phyloP scores from a whole-genome alignment of 2,888 invertebrate genomes.

The Sarcophaga subvicina region DNA sequence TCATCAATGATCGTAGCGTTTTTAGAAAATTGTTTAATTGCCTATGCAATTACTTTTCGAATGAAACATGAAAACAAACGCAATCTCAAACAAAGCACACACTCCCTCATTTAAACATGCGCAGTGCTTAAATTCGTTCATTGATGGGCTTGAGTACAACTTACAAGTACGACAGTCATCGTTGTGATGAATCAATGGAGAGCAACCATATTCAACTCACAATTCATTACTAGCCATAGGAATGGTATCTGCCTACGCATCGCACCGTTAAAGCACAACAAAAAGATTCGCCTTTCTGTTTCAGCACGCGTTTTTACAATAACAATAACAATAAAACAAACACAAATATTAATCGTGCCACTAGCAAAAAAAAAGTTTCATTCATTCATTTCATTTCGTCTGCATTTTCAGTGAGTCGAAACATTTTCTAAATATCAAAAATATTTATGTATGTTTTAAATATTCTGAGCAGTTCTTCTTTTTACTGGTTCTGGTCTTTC shows the following conservation, averaged over 20 bases:
- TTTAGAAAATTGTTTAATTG: constrained; percentile 70
- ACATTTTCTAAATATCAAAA: constrained; percentile 23
- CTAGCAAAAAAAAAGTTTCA: constrained; percentile 1
- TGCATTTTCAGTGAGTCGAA: constrained; percentile 1
- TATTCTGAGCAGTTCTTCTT: constrained; percentile 9
- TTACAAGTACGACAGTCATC: background rate
- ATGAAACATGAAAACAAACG: constrained; percentile 32
- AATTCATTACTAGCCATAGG: constrained; percentile 12
- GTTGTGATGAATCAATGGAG: constrained; percentile 50
- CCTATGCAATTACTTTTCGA: constrained; percentile 74
- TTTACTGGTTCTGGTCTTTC: constrained; percentile 43
- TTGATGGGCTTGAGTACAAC: constrained; percentile 56
- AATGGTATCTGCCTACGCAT: constrained; percentile 55
- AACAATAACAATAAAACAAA: background rate
- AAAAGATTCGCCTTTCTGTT: background rate
- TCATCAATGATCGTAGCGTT: constrained; percentile 44
- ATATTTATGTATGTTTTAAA: background rate
- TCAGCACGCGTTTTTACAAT: constrained; percentile 42
- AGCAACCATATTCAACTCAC: constrained; percentile 28
- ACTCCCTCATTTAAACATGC: constrained; percentile 35
- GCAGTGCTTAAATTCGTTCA: constrained; percentile 41
- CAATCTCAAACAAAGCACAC: constrained; percentile 11
- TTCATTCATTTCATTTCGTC: background rate
- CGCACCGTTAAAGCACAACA: background rate
- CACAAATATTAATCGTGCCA: background rate